Evolutionary conservation across 2,888 invertebrate genomes (phyloP).

Genomic region (Periphyllus acericola): DNA sequence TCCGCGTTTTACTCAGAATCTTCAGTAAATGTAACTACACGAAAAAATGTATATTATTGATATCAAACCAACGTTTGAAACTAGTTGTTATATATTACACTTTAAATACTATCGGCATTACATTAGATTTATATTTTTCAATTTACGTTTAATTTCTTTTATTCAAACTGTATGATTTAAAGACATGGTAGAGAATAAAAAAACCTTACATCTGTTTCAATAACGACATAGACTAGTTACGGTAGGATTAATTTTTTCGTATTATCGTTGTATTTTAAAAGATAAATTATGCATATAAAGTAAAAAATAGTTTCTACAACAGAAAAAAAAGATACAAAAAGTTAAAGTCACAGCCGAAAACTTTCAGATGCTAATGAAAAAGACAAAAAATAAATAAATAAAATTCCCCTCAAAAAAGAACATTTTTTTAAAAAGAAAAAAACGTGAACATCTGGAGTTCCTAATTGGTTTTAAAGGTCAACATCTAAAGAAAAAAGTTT

Average conservation of each 20-base stretch:
- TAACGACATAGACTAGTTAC: not conserved
- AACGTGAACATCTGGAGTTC: slow-evolving; percentile 6
- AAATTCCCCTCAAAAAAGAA: not conserved
- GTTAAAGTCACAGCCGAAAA: not conserved
- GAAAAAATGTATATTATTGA: too few species aligned
- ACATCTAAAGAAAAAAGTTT: slow-evolving; percentile 31
- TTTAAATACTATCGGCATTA: too few species aligned
- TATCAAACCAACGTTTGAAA: too few species aligned
- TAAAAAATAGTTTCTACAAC: not conserved
- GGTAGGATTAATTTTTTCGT: not conserved
- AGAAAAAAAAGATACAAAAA: not conserved
- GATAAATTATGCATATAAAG: not conserved
- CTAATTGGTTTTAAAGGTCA: slow-evolving; percentile 18
- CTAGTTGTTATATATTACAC: too few species aligned
- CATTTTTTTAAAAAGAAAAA: not conserved
- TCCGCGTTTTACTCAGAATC: too few species aligned
- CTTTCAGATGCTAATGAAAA: slow-evolving; percentile 4
- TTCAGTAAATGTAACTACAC: too few species aligned
- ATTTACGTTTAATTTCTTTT: too few species aligned
- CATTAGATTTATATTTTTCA: too few species aligned
- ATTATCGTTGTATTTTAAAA: not conserved
- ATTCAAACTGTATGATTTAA: not conserved
- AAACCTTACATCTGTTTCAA: not conserved
- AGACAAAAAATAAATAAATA: not conserved
- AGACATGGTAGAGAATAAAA: not conserved